Evolutionary conservation across 92 coral and sea anemone genomes (phyloP), one percentile per base, ranked within the genome.

Genomic region (Umimayanthus kanabou): DNA sequence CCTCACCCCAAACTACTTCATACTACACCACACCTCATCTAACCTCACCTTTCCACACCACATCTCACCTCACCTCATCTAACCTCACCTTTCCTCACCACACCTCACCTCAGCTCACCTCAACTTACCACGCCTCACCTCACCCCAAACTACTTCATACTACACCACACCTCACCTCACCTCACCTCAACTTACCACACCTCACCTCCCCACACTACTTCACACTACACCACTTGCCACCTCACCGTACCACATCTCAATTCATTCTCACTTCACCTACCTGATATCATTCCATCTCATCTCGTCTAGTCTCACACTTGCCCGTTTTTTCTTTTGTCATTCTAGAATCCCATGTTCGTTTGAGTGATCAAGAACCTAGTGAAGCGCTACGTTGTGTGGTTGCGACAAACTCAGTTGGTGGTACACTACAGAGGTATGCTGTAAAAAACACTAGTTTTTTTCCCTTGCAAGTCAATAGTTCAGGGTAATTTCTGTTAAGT

Each of bases 371-470:
- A 65, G 77, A 15, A 42, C 58, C 86, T 10, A n/a, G 39, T 26
- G 86, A 69, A 67, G 33, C 23, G 42, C 16, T 70, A 13, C 30
- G 3, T 69, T 70, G 76, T 29, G 28, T 65, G 65, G 37, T 82
- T 29, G 86, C 37, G 4, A 18, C 86, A 64, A 70, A 16, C 76
- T 20, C 86, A 40, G 47, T 30, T 29, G 45, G 67, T 29, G 57
- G 39, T 30, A 53, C 67, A n/a, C 71, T 80, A 14, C 84, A 80
- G 45, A 80, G 84, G 84, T 80, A 16, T 55, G 84, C 15, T 30
- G 10, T 16, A 23, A 61, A 4, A 61, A 61, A 61, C 26, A 20
- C 23, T 23, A 20, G 25, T 23, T 23, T 61, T 5, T 61, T 25
- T 61, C 5, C 26, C 69, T 61, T 61, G 15, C n/a, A 61, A 20